These are phyloP conservation scores for Cydia amplana DNA, from an alignment of 1,140 invertebrate genomes.

Conservation along the genomic window DNA sequence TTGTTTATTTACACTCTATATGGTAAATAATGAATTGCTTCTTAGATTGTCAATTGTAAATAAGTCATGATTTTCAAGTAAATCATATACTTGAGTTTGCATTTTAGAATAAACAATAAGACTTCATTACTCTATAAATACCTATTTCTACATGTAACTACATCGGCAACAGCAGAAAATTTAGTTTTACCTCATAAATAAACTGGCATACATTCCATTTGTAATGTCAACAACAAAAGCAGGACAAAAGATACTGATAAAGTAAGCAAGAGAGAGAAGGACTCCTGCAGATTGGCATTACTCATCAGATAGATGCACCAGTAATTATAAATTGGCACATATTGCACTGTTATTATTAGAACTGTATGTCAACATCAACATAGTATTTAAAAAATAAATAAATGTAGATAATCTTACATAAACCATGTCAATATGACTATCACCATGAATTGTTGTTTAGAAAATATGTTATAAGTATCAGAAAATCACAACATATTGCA, in stretches of 20 bases:
- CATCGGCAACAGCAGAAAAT: too few species aligned
- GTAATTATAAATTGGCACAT: conserved; percentile 25
- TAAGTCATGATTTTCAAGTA: too few species aligned
- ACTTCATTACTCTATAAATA: too few species aligned
- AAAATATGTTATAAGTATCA: background rate
- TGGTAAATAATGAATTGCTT: too few species aligned
- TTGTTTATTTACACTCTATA: too few species aligned
- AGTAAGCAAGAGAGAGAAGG: background rate
- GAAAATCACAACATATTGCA: conserved; percentile 20
- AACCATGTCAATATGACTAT: background rate
- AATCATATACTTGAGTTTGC: too few species aligned
- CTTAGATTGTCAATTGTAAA: too few species aligned
- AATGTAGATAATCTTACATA: background rate
- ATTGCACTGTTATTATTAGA: background rate
- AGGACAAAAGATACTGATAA: background rate
- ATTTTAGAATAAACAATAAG: too few species aligned
- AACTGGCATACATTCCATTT: background rate
- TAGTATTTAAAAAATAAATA: background rate
- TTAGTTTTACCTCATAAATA: conserved; percentile 5
- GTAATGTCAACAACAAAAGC: conserved; percentile 21
- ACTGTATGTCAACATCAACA: conserved; percentile 1
- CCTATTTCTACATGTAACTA: too few species aligned
- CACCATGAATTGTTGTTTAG: background rate
- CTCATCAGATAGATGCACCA: background rate
- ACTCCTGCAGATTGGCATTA: background rate